Evolutionary conservation across 2,113 vertebrate species (phyloP), one percentile per base, ranked within the genome.

Genomic region (Axis porcinus): DNA sequence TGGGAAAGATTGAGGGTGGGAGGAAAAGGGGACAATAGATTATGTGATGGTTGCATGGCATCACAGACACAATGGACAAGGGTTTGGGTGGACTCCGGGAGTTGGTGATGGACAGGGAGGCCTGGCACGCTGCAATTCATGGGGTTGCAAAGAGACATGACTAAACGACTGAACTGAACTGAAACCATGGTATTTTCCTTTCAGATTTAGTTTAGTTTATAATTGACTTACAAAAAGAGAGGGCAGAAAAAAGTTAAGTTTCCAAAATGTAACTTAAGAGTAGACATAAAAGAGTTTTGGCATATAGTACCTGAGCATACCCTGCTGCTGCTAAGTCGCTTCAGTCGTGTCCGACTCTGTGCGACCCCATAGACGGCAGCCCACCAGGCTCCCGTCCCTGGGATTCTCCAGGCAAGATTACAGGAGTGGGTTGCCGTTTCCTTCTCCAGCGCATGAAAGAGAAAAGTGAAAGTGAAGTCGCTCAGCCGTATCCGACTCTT

Each of bases 231-330:
- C 27, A 85, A 33, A 86, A 15, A 92, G 12, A 89, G 45, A 76
- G 13, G 12, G 19, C 8, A 85, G 27, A 76, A 86, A 85, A 94
- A 82, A 40, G 19, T 70, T 81, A 40, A 91, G 74, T 23, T 62
- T 96, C 25, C 25, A 81, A 89, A 81, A 62, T 96, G 36, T 90
- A 89, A 82, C 10, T 89, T 40, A 47, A 89, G 86, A 76, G 4
- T 76, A 83, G 54, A 55, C 5, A 55, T 36, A 86, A 67, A 81
- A 64, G 1, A 64, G 19, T 28, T 87, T 94, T 94, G 88, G 11
- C 4, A 47, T 87, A 36, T 79, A 52, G 14, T 70, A 28, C 40
- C 33, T 8, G 2, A 52, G 6, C 17, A 45, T 6, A 83, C 47
- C 13, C 47, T 50, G 47, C 47, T 50, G 47, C 12, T 50, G 47